Evolutionary conservation across 1,140 invertebrate species (phyloP), one percentile per base, ranked within the genome.

Genomic region (Araneus ventricosus): DNA sequence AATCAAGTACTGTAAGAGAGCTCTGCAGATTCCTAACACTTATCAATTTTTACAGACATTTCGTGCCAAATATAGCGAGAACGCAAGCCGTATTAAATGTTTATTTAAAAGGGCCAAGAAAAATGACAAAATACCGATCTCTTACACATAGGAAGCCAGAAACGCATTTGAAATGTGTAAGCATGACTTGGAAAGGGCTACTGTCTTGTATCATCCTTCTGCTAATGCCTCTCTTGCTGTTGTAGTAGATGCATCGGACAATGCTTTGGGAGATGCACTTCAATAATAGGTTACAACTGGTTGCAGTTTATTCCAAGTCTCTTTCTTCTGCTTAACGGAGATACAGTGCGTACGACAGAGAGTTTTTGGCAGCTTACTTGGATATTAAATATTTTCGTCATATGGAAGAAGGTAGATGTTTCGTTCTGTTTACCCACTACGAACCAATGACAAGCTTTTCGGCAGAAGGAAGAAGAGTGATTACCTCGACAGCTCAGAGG

Each of bases 91-190:
- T 95, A 17, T 95, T 95, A n/a, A 93, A 93, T 70, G 94, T 95
- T 52, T 93, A 96, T 27, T 94, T 95, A n/a, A 89, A 95, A 10
- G 93, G 96, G 82, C 95, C 20, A 95, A 95, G 93, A 96, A 96
- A 94, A 94, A 96, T 57, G 89, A 52, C 22, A 39, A 84, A 17
- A 96, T 14, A 52, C 52, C 14, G 6, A 79, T 95, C 88, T 10
- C 84, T 20, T 96, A 95, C 96, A 94, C 79, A 10, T 1, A 94
- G 0, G 80, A 95, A 24, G 94, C 95, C 27, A 39, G 94, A 93
- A 79, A 96, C 57, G 95, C 94, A 5, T 95, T 95, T 37, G 94
- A 95, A 70, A 94, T 94, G 39, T 59, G 96, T 5, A 96, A 96
- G 52, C 27, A 79, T 20, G 17, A 24, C 17, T 85, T 87, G 0